Percentiles rank a stretch among this genome's conserved stretches.
phyloP scores from a whole-genome alignment of 2,888 invertebrate genomes.

The Nomada hirtipes region DNA sequence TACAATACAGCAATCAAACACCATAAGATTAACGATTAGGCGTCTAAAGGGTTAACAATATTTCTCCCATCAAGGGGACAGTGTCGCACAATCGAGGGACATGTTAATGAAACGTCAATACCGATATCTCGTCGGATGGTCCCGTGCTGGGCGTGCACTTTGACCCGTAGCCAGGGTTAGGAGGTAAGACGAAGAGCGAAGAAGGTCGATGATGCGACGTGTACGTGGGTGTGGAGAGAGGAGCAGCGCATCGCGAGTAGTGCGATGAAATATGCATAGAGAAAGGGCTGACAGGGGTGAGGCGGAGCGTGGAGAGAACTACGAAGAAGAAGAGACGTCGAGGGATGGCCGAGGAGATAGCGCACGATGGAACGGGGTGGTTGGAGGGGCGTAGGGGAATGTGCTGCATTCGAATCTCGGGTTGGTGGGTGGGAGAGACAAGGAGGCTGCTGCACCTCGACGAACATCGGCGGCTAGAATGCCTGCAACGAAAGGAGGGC shows the following conservation, averaged over 20 bases:
- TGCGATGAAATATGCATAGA: constrained; percentile 67
- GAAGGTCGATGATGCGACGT: constrained; percentile 59
- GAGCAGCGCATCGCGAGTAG: constrained; percentile 56
- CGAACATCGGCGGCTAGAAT: constrained; percentile 66
- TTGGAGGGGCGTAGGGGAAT: constrained; percentile 24
- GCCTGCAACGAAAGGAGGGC: constrained; percentile 54
- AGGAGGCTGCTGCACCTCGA: constrained; percentile 62
- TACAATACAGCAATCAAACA: too few species aligned
- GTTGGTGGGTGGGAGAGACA: constrained; percentile 58
- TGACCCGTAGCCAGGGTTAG: constrained; percentile 56
- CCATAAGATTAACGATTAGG: too few species aligned
- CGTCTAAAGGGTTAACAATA: too few species aligned
- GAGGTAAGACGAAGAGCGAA: constrained; percentile 58
- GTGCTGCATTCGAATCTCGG: constrained; percentile 69
- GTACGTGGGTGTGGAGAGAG: constrained; percentile 46
- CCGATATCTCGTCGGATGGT: constrained; percentile 44
- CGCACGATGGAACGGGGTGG: constrained; percentile 7
- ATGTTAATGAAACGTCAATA: constrained; percentile 42
- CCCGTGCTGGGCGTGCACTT: constrained; percentile 38
- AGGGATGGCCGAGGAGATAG: constrained; percentile 33
- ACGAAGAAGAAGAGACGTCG: constrained; percentile 43
- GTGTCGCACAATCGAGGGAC: not conserved
- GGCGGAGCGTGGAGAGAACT: constrained; percentile 45
- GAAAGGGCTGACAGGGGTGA: constrained; percentile 55
- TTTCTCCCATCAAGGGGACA: too few species aligned